Evolutionary conservation across 2,797 vertebrate genomes (phyloP).

Genomic region (Sitta carolinensis): DNA sequence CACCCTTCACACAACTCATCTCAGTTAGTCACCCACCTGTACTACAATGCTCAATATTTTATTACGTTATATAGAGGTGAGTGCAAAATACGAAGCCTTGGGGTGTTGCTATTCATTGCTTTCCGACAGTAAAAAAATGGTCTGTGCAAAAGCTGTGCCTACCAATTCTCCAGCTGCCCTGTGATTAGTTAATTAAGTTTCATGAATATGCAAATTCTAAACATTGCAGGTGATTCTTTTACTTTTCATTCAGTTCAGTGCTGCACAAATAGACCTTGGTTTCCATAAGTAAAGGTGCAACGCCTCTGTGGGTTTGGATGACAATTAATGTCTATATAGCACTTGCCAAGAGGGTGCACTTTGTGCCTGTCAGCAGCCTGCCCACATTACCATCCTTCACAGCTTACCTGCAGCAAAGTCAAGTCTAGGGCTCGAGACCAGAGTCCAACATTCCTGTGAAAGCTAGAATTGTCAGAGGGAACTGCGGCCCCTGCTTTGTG

Average conservation of each 20-base stretch:
- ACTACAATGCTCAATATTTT: neutral
- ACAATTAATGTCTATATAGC: neutral
- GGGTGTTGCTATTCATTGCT: neutral
- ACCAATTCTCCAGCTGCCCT: neutral
- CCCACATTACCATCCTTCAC: neutral
- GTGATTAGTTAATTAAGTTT: constrained; percentile 17
- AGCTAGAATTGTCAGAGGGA: neutral
- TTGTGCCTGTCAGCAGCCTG: neutral
- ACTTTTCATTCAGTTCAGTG: neutral
- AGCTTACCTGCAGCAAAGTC: constrained; percentile 14
- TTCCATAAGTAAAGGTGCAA: neutral
- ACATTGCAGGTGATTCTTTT: neutral
- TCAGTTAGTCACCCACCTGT: constrained; percentile 28
- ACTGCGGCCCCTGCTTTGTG: neutral
- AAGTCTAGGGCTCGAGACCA: neutral
- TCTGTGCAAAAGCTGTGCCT: neutral
- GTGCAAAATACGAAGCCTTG: constrained; percentile 11
- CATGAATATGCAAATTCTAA: constrained; percentile 23
- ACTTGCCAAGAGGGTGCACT: neutral
- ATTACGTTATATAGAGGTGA: neutral
- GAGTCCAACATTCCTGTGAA: neutral
- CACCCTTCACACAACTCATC: neutral
- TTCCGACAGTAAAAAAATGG: neutral
- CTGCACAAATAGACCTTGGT: neutral
- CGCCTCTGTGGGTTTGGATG: neutral